Percentiles rank a stretch among this genome's conserved stretches.
Conservation (phyloP, 1,140 invertebrate genomes). For the Tyrophagus putrescentiae region DNA sequence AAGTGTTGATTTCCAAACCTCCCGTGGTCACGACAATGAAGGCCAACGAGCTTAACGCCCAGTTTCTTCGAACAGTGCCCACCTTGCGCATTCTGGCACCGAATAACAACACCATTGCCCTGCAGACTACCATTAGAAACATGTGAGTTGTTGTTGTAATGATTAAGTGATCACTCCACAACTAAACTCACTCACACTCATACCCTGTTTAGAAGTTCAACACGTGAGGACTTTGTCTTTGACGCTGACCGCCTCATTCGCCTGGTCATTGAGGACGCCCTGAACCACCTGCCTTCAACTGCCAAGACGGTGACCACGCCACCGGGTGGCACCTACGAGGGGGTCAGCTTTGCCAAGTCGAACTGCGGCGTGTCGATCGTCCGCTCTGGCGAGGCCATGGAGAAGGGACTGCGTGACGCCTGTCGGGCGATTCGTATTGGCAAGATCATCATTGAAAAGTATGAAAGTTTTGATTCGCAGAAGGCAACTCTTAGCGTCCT, state of each 20-base stretch:
- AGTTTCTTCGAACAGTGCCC: too few relatives aligned
- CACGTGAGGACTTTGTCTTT: constrained; percentile 92
- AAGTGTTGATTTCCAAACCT: too few relatives aligned
- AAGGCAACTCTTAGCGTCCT: too few relatives aligned
- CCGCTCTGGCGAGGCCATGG: constrained; percentile 87
- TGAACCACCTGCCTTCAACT: constrained; percentile 88
- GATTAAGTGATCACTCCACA: constrained; percentile 1
- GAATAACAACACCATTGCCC: constrained; percentile 76
- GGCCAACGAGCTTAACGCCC: too few relatives aligned
- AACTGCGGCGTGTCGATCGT: constrained; percentile 98
- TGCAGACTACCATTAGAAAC: constrained; percentile 86
- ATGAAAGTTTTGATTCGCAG: constrained; percentile 62
- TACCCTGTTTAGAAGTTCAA: constrained; percentile 59
- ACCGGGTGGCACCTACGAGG: constrained; percentile 67
- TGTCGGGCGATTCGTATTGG: constrained; percentile 93
- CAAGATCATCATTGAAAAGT: constrained; percentile 85
- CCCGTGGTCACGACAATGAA: too few relatives aligned
- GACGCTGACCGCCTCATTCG: constrained; percentile 87
- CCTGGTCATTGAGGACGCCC: constrained; percentile 90
- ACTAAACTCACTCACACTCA: constrained; percentile 22
- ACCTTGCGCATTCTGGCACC: constrained; percentile 62
- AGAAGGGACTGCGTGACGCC: constrained; percentile 84
- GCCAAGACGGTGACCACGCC: constrained; percentile 78
- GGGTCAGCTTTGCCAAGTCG: constrained; percentile 80
- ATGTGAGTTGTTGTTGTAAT: constrained; percentile 47